These are phyloP conservation scores for Xestobium rufovillosum DNA, from an alignment of 2,888 invertebrate species.

Conservation along the genomic window DNA sequence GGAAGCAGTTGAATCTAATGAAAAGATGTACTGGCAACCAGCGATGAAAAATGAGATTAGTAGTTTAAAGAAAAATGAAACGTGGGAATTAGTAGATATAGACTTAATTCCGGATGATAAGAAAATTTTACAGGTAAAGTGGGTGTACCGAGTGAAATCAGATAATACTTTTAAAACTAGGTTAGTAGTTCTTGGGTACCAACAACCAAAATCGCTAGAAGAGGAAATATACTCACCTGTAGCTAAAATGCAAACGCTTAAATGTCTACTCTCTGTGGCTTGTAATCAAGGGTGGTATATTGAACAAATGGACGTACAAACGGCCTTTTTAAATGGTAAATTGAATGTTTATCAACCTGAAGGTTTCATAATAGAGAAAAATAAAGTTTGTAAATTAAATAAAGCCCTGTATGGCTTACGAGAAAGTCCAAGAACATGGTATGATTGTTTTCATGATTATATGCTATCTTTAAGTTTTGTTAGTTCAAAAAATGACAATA, in stretches of 20 bases:
- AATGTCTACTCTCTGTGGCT: no score
- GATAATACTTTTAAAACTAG: no score
- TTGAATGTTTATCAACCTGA: not conserved
- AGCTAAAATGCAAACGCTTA: constrained; percentile 1
- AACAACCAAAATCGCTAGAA: constrained; percentile 1
- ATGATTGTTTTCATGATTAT: constrained; percentile 4
- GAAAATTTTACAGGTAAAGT: no score
- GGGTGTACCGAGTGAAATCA: no score
- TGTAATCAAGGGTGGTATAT: constrained; percentile 1
- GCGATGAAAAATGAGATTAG: no score
- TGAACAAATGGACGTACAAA: constrained; percentile 4
- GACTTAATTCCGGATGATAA: no score
- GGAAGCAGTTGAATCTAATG: no score
- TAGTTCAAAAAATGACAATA: constrained; percentile 1
- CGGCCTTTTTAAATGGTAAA: constrained; percentile 1
- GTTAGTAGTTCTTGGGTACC: not conserved
- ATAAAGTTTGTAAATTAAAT: no score
- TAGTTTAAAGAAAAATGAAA: constrained; percentile 1
- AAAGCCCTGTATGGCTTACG: not conserved
- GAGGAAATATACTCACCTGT: constrained; percentile 2
- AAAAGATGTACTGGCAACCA: no score
- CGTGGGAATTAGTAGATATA: no score
- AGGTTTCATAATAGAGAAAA: not conserved
- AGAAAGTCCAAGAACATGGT: constrained; percentile 4
- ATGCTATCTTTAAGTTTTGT: not conserved